These are phyloP conservation scores for Tetrax tetrax DNA, from an alignment of 2,113 vertebrate genomes.

Conservation along the genomic window DNA sequence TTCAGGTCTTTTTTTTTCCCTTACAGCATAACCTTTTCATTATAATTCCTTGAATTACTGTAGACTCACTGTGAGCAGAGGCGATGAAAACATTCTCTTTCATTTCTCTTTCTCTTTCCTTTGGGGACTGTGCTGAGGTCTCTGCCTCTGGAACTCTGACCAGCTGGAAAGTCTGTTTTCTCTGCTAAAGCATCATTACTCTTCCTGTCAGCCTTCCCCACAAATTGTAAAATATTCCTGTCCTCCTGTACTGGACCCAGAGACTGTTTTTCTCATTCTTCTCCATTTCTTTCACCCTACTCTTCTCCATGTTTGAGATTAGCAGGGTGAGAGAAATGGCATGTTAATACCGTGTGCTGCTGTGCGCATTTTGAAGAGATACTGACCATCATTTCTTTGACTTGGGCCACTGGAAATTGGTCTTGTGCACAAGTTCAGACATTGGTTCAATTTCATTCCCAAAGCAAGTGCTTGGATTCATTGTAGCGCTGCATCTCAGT, in stretches of 20 bases:
- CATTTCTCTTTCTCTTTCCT: not conserved
- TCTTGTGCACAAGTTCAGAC: not conserved
- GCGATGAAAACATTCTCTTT: not conserved
- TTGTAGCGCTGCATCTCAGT: not conserved
- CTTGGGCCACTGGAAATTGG: not conserved
- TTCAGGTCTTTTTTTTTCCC: not conserved
- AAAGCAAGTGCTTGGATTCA: not conserved
- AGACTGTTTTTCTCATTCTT: not conserved
- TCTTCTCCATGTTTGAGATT: not conserved
- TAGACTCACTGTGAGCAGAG: fast-evolving
- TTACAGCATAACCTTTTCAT: not conserved
- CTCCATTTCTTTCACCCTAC: not conserved
- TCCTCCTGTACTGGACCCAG: not conserved
- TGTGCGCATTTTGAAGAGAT: not conserved
- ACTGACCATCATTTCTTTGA: not conserved
- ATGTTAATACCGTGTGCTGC: not conserved
- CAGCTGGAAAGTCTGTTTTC: not conserved
- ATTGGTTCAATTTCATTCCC: not conserved
- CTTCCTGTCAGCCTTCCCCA: not conserved
- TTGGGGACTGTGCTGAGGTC: not conserved
- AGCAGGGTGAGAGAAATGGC: too few species aligned
- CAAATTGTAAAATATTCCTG: not conserved
- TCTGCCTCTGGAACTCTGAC: not conserved
- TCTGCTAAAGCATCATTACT: not conserved
- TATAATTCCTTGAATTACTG: not conserved